These are phyloP conservation scores for Mormyrus hasselquistii DNA, from an alignment of 2,797 vertebrate genomes.

Conservation along the genomic window DNA sequence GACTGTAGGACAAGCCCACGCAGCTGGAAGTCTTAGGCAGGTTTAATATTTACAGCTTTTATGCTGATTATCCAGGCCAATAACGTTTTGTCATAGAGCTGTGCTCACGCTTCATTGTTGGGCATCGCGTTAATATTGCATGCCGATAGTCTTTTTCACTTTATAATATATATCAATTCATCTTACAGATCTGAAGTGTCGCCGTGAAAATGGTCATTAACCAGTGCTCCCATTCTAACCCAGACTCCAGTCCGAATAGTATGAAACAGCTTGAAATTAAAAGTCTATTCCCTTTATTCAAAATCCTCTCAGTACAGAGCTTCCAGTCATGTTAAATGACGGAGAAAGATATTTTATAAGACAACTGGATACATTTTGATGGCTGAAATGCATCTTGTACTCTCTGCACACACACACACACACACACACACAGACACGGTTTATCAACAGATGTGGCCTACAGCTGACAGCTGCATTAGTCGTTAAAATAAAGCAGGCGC, in stretches of 20 bases:
- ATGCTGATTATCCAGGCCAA: neutral
- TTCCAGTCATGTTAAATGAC: neutral
- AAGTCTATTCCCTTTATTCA: neutral
- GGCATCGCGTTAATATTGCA: neutral
- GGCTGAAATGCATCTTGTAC: neutral
- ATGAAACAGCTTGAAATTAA: constrained; percentile 10
- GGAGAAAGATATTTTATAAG: constrained; percentile 1
- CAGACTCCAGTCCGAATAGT: neutral
- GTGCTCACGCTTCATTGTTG: neutral
- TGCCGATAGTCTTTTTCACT: neutral
- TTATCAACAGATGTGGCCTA: constrained; percentile 53
- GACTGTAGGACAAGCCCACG: neutral
- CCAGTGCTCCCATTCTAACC: neutral
- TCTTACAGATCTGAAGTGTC: neutral
- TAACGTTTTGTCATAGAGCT: neutral
- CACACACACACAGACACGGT: neutral
- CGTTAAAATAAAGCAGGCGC: constrained; percentile 42
- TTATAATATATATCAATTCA: neutral
- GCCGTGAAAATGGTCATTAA: neutral
- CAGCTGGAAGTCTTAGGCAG: neutral
- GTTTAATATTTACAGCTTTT: neutral
- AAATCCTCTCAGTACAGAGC: neutral
- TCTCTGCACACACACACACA: neutral
- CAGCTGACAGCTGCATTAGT: constrained; percentile 64
- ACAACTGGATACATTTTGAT: neutral